Conservation (phyloP, 37 sponge, comb jelly and placozoan genomes). For the Theonella swinhoei region DNA sequence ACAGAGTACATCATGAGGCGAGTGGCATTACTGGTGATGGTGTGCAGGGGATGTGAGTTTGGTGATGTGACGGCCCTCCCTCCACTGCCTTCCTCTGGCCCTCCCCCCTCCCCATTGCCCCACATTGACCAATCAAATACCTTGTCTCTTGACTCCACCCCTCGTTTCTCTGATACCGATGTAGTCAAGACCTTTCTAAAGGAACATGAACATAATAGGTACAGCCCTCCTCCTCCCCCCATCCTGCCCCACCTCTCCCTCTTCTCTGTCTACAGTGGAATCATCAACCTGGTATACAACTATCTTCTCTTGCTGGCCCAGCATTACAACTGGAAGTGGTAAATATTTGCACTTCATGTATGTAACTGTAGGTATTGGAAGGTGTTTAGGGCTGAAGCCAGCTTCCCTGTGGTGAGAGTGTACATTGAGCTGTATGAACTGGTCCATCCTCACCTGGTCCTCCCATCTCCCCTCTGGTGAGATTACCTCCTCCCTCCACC, state of each 20-base stretch:
- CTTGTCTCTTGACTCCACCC: slow-evolving; percentile 3
- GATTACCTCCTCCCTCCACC: not conserved
- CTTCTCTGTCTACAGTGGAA: slow-evolving; percentile 22
- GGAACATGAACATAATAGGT: slow-evolving; percentile 36
- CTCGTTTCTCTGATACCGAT: slow-evolving; percentile 23
- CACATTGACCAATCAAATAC: not conserved
- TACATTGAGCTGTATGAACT: slow-evolving; percentile 50
- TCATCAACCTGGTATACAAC: slow-evolving; percentile 38
- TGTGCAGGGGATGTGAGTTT: not conserved
- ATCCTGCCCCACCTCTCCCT: not conserved
- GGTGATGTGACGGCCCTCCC: not conserved
- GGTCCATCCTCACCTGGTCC: slow-evolving; percentile 44
- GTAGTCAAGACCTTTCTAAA: slow-evolving; percentile 18
- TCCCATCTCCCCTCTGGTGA: slow-evolving; percentile 61
- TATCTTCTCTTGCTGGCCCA: slow-evolving; percentile 40
- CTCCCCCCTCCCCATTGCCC: not conserved
- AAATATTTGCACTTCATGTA: not conserved
- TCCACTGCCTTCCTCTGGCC: not conserved
- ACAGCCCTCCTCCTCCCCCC: too few relatives aligned
- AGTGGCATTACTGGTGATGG: too few relatives aligned
- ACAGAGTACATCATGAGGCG: too few relatives aligned
- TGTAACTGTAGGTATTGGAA: too few relatives aligned
- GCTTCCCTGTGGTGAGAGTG: not conserved
- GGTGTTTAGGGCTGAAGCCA: slow-evolving; percentile 2
- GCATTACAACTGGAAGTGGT: slow-evolving; percentile 61